Evolutionary conservation across 2,797 vertebrate species (phyloP).

Genomic region (Neopelma chrysocephalum): DNA sequence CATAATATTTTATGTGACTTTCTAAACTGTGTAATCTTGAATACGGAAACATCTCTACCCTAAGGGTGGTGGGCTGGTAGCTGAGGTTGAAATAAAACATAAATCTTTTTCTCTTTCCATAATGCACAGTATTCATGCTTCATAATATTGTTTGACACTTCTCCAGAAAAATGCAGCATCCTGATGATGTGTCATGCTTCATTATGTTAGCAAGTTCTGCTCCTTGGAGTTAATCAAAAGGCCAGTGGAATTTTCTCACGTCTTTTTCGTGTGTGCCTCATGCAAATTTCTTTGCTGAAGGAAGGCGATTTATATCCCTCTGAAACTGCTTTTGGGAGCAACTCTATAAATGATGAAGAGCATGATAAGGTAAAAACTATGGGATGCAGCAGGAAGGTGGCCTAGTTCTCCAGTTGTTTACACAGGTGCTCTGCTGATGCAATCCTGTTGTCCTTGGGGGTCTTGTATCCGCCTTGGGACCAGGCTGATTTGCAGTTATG

Average conservation of each 20-base stretch:
- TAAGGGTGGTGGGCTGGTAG: neutral
- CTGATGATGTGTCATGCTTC: neutral
- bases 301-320: neutral
- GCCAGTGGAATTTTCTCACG: neutral
- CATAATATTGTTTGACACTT: constrained; percentile 21
- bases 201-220: neutral
- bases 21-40: neutral
- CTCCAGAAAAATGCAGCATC: neutral
- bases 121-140: neutral
- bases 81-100: constrained; percentile 26
- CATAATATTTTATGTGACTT: constrained; percentile 13
- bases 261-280: neutral
- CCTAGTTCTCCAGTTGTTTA: neutral
- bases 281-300: neutral
- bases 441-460: neutral
- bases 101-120: neutral
- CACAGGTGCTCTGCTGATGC: neutral
- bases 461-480: neutral
- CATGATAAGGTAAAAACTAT: neutral
- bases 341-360: neutral
- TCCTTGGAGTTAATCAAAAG: constrained; percentile 14
- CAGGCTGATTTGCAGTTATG: neutral
- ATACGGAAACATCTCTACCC: neutral
- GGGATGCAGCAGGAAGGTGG: neutral
- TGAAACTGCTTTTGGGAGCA: neutral